phyloP scores from a whole-genome alignment of 2,888 invertebrate species.

The Lasioglossum vierecki region DNA sequence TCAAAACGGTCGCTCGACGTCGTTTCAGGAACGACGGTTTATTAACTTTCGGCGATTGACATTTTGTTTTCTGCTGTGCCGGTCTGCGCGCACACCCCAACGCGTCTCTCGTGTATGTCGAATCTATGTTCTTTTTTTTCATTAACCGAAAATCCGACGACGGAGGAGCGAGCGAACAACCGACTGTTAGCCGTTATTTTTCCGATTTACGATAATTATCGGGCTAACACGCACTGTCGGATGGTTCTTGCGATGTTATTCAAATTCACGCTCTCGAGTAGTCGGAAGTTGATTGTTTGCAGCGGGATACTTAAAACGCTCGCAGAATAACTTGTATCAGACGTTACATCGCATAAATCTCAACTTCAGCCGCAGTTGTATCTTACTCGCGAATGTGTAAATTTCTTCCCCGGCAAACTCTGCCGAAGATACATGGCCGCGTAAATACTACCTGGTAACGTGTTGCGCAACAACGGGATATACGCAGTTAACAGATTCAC shows the following conservation, averaged over 20 bases:
- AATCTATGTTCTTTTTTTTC: slow-evolving; percentile 18
- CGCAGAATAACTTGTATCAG: background rate
- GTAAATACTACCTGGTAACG: slow-evolving; percentile 17
- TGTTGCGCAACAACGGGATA: slow-evolving; percentile 13
- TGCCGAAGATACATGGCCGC: slow-evolving; percentile 37
- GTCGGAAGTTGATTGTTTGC: slow-evolving; percentile 17
- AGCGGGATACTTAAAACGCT: slow-evolving; percentile 25
- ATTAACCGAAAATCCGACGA: background rate
- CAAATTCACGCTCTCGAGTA: slow-evolving; percentile 5
- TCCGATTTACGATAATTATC: slow-evolving; percentile 16
- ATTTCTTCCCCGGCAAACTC: slow-evolving; percentile 32
- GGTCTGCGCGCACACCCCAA: background rate
- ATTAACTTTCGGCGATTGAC: slow-evolving; percentile 68
- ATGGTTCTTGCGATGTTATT: slow-evolving; percentile 4
- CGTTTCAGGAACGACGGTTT: slow-evolving; percentile 60
- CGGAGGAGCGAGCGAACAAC: background rate
- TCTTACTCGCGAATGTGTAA: slow-evolving; percentile 42
- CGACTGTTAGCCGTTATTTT: background rate
- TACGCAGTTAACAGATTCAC: slow-evolving; percentile 3
- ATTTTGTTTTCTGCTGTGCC: slow-evolving; percentile 37
- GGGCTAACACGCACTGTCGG: background rate
- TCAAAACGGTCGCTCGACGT: slow-evolving; percentile 58
- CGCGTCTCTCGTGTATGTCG: slow-evolving; percentile 2
- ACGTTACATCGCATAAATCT: slow-evolving; percentile 34
- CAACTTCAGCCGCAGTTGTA: slow-evolving; percentile 28